Base-by-base conservation (phyloP, 2,797 vertebrate species). In the Thaleichthys pacificus region DNA sequence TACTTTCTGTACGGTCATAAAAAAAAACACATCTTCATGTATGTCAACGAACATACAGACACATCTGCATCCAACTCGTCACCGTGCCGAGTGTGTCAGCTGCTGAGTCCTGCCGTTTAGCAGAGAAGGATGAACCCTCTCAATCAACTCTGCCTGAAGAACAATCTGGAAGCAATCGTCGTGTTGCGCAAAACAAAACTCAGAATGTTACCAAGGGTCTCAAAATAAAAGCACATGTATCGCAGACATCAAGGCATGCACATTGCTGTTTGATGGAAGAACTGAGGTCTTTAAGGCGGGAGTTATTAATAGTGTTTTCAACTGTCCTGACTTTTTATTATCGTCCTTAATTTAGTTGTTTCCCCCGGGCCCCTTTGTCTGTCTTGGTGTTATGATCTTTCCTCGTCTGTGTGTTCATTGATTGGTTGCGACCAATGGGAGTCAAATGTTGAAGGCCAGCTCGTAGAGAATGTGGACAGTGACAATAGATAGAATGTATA, bases 121-220 rank as follows among this genome's bases (percentile, higher is more conserved):
- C 17, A 26, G 38, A n/a, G 65, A 60, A 78, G 77, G 68, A 72
- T 63, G 72, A 57, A 69, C 32, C 78, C 65, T 69, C 71, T 35
- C 86, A 77, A 82, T 74, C 62, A 81, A 70, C 14, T 72, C 57
- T 54, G 61, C 0, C 30, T 76, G 56, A 51, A 76, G 78, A 68
- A 60, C 47, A 71, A 82, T 88, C 89, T 93, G 89, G 89, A 92
- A 90, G 71, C 76, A 83, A 87, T 91, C 77, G 84, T 12, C 28
- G 71, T 80, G 75, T 72, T 82, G 85, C 70, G 71, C 66, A 69
- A 86, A 86, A 85, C 73, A 85, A 76, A 83, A 87, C 70, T 80
- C 17, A 68, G 68, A 82, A 77, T 79, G 71, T 22, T 83, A 69
- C 68, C 65, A 11, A 51, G 65, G 38, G 42, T 82, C 80, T 58